Evolutionary conservation across 1,140 invertebrate genomes (phyloP), one percentile per base, ranked within the genome.

Genomic region (Calephelis nemesis): DNA sequence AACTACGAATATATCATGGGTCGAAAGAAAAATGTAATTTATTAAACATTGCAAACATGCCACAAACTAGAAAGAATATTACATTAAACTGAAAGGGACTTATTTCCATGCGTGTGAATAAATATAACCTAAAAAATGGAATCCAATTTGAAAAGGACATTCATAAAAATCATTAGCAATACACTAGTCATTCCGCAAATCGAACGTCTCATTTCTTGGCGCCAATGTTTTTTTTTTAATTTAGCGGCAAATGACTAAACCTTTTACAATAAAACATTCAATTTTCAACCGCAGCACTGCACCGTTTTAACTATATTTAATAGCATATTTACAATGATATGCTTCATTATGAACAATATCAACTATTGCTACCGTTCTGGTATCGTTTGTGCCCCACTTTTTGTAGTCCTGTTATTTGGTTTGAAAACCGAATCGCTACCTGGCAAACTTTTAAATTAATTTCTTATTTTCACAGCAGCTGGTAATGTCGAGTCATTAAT

Each of bases 361-460:
- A 79, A 76, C 49, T 42, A 15, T 66, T 66, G 65, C 65, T 66
- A 66, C 65, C 82, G 69, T 78, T 86, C 82, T 82, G 86, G 85
- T 90, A 91, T 85, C 79, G 86, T 85, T 86, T 75, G 74, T 73
- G 77, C 48, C 74, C 75, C 74, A 62, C 71, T 70, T 75, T 73
- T 82, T 78, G 71, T 72, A 19, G 15, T 58, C 9, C 52, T 30
- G 9, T 39, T 58, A 39, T 58, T 39, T 58, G 65, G 52, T 19
- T 60, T 39, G 74, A 73, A 84, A 83, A 85, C 79, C 74, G 71
- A 81, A 77, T 65, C 70, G 73, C 82, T 91, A 88, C 85, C 86
- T 89, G 88, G 74, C 69, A 66, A 78, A 79, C 75, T 83, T 68
- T 73, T 79, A 90, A 91, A 91, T 91, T 88, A 91, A 91, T 90